A percentile compares a stretch with the other conserved stretches of the same genome.
These are phyloP conservation scores for Carassius gibelio DNA, from an alignment of 2,113 vertebrate genomes.

Conservation along the genomic window DNA sequence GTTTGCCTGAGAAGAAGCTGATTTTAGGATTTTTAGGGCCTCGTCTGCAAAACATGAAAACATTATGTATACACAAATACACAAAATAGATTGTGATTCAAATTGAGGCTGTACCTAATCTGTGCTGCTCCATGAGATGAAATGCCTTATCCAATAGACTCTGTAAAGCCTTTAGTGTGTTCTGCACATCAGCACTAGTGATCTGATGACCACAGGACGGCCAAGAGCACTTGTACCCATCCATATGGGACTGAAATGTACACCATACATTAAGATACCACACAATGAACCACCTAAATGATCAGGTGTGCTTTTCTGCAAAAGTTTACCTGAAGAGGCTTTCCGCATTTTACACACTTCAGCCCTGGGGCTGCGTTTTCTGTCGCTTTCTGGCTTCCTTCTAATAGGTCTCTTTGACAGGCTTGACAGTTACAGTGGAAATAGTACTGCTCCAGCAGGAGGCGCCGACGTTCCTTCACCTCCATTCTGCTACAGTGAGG, in stretches of 20 bases:
- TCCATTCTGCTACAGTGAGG: conserved; percentile 83
- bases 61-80: not conserved
- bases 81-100: conserved; percentile 1
- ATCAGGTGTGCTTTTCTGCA: not conserved
- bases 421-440: conserved; percentile 84
- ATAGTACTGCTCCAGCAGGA: conserved; percentile 87
- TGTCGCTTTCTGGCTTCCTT: conserved; percentile 25
- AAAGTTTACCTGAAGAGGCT: conserved; percentile 40
- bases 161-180: conserved; percentile 62
- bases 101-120: conserved; percentile 62
- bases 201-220: conserved; percentile 59
- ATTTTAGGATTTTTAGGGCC: conserved; percentile 74
- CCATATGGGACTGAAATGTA: conserved; percentile 30
- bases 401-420: conserved; percentile 73
- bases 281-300: not conserved
- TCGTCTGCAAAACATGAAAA: conserved; percentile 67
- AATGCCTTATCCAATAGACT: conserved; percentile 60
- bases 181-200: conserved; percentile 58
- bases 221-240: conserved; percentile 59
- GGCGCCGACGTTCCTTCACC: conserved; percentile 75
- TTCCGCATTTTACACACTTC: conserved; percentile 75
- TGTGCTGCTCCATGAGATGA: conserved; percentile 68
- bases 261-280: not conserved
- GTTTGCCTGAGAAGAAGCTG: conserved; percentile 66
- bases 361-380: conserved; percentile 63